A percentile compares a stretch with the other conserved stretches of the same genome.
These are phyloP conservation scores for Erynnis tages DNA, from an alignment of 2,888 invertebrate genomes.

Conservation along the genomic window DNA sequence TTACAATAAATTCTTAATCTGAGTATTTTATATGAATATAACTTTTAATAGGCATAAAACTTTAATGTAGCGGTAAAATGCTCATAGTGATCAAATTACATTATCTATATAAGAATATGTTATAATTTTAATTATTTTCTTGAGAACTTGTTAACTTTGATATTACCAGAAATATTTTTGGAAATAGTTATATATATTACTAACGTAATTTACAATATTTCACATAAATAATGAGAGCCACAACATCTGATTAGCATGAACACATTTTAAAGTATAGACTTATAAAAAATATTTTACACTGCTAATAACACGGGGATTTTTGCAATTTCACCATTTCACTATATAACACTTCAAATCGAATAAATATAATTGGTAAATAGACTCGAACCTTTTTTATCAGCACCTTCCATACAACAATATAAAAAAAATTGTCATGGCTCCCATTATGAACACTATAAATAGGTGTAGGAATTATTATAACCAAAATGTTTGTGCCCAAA, in stretches of 20 bases:
- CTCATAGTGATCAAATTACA: no score
- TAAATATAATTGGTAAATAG: conserved; percentile 2
- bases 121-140: conserved; percentile 7
- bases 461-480: conserved; percentile 36
- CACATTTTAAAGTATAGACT: conserved; percentile 18
- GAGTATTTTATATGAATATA: neutral
- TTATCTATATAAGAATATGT: no score
- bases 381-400: conserved; percentile 10
- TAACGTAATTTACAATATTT: conserved; percentile 43
- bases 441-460: conserved; percentile 29
- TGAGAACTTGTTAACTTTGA: conserved; percentile 9
- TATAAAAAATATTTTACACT: conserved; percentile 18
- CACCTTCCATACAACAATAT: conserved; percentile 18
- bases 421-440: conserved; percentile 30
- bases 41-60: no score
- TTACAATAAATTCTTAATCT: no score
- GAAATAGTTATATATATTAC: conserved; percentile 30
- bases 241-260: conserved; percentile 33
- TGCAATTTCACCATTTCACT: neutral
- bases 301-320: conserved; percentile 2
- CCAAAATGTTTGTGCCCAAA: conserved; percentile 44
- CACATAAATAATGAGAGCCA: conserved; percentile 41
- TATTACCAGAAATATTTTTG: neutral
- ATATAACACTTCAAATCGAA: conserved; percentile 2
- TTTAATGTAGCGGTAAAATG: neutral